A percentile compares a stretch with the other conserved stretches of the same genome.
These are phyloP conservation scores for Sogatella furcifera DNA, from an alignment of 1,140 invertebrate genomes.

Conservation along the genomic window DNA sequence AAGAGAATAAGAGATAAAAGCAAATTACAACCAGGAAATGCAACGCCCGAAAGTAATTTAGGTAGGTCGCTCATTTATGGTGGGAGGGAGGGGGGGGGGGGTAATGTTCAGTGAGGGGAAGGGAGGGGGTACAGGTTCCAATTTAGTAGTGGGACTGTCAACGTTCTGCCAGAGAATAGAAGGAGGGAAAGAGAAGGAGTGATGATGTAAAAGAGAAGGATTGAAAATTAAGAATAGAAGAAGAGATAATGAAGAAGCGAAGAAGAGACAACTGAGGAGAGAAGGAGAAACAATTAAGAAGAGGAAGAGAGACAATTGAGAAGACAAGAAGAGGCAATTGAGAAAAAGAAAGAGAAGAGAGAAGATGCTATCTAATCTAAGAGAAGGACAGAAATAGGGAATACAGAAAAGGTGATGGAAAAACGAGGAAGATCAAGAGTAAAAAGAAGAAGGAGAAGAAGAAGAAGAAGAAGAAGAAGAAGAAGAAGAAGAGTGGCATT, in stretches of 20 bases:
- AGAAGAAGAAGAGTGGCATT: neutral
- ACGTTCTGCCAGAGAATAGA: neutral
- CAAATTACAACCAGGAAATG: neutral
- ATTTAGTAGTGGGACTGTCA: conserved; percentile 6
- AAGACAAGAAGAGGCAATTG: conserved; percentile 8
- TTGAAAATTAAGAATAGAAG: too few species aligned
- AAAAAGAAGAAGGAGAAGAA: neutral
- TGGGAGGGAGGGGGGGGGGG: neutral
- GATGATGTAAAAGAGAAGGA: neutral
- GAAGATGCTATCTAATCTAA: too few species aligned
- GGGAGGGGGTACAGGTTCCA: conserved; percentile 3
- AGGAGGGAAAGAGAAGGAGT: too few species aligned
- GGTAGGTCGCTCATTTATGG: neutral
- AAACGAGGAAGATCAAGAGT: too few species aligned
- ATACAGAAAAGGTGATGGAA: too few species aligned
- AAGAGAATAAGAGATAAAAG: too few species aligned
- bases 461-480: neutral
- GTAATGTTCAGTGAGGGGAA: neutral
- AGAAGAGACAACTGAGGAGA: neutral
- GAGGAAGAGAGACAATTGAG: too few species aligned
- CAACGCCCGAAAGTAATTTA: neutral
- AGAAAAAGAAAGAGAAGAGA: neutral
- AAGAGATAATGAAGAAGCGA: neutral
- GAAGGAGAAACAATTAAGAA: too few species aligned
- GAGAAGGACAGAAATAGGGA: conserved; percentile 11